Conservation (phyloP, 2,888 invertebrate genomes). For the Drosophila monieri region DNA sequence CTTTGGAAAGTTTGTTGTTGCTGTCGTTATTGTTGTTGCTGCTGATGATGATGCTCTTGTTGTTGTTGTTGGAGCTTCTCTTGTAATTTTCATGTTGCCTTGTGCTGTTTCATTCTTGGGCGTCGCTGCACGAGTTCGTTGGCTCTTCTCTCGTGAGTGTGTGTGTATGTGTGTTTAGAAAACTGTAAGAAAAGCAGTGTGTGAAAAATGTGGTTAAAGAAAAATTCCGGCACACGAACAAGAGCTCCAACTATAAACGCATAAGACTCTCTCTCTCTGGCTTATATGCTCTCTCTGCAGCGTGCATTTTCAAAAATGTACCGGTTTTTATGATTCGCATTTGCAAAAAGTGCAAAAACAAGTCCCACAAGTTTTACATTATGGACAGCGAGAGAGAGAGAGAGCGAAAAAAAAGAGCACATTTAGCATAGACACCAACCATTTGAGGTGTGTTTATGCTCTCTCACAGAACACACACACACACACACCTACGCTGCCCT, state of each 20-base stretch:
- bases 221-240: slow-evolving; percentile 53
- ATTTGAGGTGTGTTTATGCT: slow-evolving; percentile 61
- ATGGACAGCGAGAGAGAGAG: slow-evolving; percentile 29
- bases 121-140: slow-evolving; percentile 76
- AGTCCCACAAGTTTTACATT: slow-evolving; percentile 70
- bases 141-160: slow-evolving; percentile 56
- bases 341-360: slow-evolving; percentile 62
- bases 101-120: slow-evolving; percentile 73
- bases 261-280: slow-evolving; percentile 13
- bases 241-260: slow-evolving; percentile 27
- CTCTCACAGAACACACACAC: neutral
- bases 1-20: slow-evolving; percentile 51
- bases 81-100: slow-evolving; percentile 72
- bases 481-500: neutral
- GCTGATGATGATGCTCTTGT: slow-evolving; percentile 1
- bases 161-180: slow-evolving; percentile 69
- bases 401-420: slow-evolving; percentile 35
- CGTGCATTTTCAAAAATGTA: slow-evolving; percentile 64
- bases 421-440: slow-evolving; percentile 66
- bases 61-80: slow-evolving; percentile 56
- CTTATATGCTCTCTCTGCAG: slow-evolving; percentile 20
- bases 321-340: slow-evolving; percentile 72
- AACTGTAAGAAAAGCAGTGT: slow-evolving; percentile 76
- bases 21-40: slow-evolving; percentile 56
- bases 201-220: slow-evolving; percentile 70